A percentile compares a stretch with the other conserved stretches of the same genome.
Conservation (phyloP, 92 coral and sea anemone species). For the Nematostella vectensis region DNA sequence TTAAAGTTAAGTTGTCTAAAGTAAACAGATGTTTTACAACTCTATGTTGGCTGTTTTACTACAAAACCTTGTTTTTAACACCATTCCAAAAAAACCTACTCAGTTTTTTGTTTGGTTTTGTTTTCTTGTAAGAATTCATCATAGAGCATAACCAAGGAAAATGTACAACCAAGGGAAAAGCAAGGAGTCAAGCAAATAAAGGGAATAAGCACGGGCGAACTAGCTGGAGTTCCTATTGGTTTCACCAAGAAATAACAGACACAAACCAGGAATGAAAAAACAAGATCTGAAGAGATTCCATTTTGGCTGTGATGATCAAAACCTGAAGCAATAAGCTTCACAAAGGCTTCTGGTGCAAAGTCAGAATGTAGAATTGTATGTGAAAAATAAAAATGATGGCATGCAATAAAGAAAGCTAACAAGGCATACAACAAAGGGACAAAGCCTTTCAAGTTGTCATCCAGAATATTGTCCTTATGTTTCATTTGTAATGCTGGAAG, state of each 20-base stretch:
- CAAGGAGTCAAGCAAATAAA: conserved; percentile 34
- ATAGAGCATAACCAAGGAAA: conserved; percentile 42
- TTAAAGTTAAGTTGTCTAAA: too few relatives aligned
- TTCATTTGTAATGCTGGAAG: conserved; percentile 31
- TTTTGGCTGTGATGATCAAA: conserved; percentile 26
- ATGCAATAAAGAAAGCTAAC: conserved; percentile 22
- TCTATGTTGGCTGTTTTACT: too few relatives aligned
- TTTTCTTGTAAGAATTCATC: conserved; percentile 25
- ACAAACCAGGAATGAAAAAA: conserved; percentile 33
- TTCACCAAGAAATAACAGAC: conserved; percentile 17
- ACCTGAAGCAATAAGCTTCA: conserved; percentile 12
- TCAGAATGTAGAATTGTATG: conserved; percentile 18
- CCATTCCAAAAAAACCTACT: too few relatives aligned
- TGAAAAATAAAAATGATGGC: conserved; percentile 39
- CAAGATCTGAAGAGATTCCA: conserved; percentile 25
- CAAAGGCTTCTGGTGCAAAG: conserved; percentile 12
- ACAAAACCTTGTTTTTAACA: too few relatives aligned
- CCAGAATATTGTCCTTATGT: background rate
- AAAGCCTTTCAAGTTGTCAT: conserved; percentile 15
- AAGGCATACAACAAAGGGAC: conserved; percentile 17
- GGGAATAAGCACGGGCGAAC: conserved; percentile 15
- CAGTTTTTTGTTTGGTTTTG: too few relatives aligned
- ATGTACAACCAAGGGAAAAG: conserved; percentile 49
- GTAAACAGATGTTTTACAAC: too few relatives aligned
- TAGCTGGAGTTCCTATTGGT: conserved; percentile 2